phyloP scores from a whole-genome alignment of 2,888 invertebrate genomes.

The Amphipoea lucens region DNA sequence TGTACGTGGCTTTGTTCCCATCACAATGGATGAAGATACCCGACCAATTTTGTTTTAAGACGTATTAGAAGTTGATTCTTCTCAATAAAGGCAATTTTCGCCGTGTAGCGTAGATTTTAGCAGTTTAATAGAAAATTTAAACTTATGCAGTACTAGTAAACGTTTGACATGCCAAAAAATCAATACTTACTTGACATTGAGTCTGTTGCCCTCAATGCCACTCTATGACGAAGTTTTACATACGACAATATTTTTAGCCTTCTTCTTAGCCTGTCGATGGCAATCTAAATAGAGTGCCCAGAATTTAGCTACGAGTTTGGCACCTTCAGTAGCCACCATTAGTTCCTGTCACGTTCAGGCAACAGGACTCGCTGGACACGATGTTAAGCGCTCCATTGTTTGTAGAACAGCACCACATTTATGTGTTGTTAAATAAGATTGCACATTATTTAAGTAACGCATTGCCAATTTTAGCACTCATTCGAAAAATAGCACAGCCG shows the following conservation, averaged over 20 bases:
- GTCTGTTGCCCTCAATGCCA: slow-evolving; percentile 5
- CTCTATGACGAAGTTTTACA: background rate
- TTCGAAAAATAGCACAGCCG: background rate
- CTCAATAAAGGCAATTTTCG: background rate
- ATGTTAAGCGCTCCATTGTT: background rate
- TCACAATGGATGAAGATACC: slow-evolving; percentile 20
- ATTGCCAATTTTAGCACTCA: background rate
- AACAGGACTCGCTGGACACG: background rate
- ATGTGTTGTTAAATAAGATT: background rate
- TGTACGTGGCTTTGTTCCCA: slow-evolving; percentile 40
- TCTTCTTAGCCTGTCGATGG: background rate
- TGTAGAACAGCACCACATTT: background rate
- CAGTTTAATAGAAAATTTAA: background rate
- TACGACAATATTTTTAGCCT: background rate
- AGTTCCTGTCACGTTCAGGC: background rate
- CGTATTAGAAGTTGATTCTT: background rate
- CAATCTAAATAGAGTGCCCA: background rate
- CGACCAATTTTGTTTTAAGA: slow-evolving; percentile 9
- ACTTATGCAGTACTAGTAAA: background rate
- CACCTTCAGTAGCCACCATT: background rate
- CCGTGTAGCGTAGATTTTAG: background rate
- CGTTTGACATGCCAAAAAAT: slow-evolving; percentile 24
- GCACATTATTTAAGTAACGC: background rate
- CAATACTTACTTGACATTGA: slow-evolving; percentile 45
- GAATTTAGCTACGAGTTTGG: background rate